Conservation (phyloP, 2,797 vertebrate genomes). For the Dendrocincla fuliginosa region DNA sequence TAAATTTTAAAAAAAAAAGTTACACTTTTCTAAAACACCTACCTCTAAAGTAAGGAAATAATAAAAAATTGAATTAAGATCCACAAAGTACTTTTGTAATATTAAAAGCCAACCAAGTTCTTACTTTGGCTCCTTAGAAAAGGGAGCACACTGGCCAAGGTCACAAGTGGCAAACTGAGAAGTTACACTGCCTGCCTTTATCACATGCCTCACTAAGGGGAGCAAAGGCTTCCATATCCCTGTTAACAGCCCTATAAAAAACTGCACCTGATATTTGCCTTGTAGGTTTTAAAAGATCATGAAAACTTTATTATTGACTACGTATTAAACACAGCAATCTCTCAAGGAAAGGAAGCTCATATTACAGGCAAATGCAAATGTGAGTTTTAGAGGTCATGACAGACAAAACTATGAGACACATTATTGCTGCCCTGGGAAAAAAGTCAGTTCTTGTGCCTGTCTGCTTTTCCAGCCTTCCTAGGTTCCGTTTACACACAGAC, state of each 20-base stretch:
- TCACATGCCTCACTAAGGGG: background rate
- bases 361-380: background rate
- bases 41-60: background rate
- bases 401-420: background rate
- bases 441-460: background rate
- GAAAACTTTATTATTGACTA: background rate
- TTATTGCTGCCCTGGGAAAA: background rate
- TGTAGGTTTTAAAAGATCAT: background rate
- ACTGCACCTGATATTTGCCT: background rate
- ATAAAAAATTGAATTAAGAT: background rate
- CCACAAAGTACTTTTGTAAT: background rate
- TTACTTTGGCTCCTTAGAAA: background rate
- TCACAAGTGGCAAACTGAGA: background rate
- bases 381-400: background rate
- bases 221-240: background rate
- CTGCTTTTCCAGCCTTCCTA: background rate
- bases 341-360: background rate
- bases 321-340: background rate
- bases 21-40: background rate
- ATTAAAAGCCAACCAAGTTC: background rate
- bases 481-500: fast-evolving
- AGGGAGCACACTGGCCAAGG: background rate
- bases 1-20: background rate
- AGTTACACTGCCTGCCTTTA: background rate
- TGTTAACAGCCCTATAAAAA: background rate